Conservation (phyloP, 2,888 invertebrate species). For the Oligia fasciuncula region DNA sequence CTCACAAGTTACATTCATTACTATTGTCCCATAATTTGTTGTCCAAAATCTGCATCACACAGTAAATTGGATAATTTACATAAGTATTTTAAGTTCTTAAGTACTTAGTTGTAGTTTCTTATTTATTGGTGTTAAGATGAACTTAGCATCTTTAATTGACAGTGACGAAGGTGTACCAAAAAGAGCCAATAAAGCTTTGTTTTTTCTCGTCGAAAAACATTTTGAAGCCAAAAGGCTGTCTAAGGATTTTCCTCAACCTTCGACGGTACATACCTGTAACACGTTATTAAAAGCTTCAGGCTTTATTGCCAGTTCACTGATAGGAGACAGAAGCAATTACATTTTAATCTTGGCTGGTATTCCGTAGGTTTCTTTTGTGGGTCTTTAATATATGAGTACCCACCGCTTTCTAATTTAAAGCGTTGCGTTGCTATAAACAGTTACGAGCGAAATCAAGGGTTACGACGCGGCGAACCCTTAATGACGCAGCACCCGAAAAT, state of each 20-base stretch:
- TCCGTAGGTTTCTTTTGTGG: constrained; percentile 70
- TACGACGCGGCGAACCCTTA: constrained; percentile 83
- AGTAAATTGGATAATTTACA: constrained; percentile 35
- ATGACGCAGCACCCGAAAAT: constrained; percentile 86
- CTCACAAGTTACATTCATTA: constrained; percentile 30
- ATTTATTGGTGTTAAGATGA: constrained; percentile 53
- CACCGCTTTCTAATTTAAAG: constrained; percentile 84
- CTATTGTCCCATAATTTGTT: constrained; percentile 33
- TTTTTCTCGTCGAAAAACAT: constrained; percentile 68
- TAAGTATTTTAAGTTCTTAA: constrained; percentile 31
- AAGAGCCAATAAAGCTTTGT: constrained; percentile 73
- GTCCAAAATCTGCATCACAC: constrained; percentile 26
- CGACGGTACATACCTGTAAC: constrained; percentile 53
- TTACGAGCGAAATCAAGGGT: constrained; percentile 87
- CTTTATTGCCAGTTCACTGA: constrained; percentile 62
- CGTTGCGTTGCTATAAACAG: constrained; percentile 85
- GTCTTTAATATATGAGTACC: constrained; percentile 76
- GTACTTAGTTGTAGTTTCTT: constrained; percentile 14
- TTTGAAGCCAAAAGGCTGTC: constrained; percentile 66
- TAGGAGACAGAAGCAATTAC: constrained; percentile 70
- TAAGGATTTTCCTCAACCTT: constrained; percentile 56
- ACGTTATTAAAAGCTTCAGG: constrained; percentile 60
- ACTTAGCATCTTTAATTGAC: constrained; percentile 81
- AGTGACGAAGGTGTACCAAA: constrained; percentile 82
- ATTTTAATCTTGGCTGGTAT: constrained; percentile 72